These are phyloP conservation scores for Dasyurus viverrinus DNA, from an alignment of 2,113 vertebrate genomes.

Conservation along the genomic window DNA sequence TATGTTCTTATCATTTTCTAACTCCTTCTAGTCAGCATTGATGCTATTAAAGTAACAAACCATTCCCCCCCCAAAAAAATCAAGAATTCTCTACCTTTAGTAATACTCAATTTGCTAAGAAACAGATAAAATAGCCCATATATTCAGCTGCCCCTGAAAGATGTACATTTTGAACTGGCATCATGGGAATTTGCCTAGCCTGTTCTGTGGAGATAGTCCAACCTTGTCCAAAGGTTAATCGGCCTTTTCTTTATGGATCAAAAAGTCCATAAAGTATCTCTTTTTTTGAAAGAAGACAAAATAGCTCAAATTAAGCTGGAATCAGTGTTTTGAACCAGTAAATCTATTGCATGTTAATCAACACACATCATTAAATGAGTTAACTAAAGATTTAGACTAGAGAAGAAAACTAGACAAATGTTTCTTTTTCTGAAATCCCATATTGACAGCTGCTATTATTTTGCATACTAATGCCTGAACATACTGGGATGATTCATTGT, in stretches of 20 bases:
- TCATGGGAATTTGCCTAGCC: slow-evolving; percentile 51
- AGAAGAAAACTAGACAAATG: slow-evolving; percentile 37
- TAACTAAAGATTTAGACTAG: slow-evolving; percentile 19
- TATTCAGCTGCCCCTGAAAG: background rate
- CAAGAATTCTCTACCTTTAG: slow-evolving; percentile 67
- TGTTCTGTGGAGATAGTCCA: slow-evolving; percentile 41
- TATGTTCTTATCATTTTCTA: slow-evolving; percentile 44
- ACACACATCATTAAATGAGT: slow-evolving; percentile 28
- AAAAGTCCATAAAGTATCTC: slow-evolving; percentile 7
- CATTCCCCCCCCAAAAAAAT: slow-evolving; percentile 67
- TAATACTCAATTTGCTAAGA: slow-evolving; percentile 56
- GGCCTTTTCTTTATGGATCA: slow-evolving; percentile 27
- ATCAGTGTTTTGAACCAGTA: slow-evolving; percentile 46
- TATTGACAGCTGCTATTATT: background rate
- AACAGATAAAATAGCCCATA: slow-evolving; percentile 50
- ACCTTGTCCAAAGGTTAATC: slow-evolving; percentile 40
- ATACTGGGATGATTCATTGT: background rate
- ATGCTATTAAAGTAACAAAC: slow-evolving; percentile 66
- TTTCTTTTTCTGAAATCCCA: slow-evolving; percentile 15
- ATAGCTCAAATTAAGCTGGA: slow-evolving; percentile 33
- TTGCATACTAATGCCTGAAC: background rate
- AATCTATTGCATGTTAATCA: slow-evolving; percentile 37
- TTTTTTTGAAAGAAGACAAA: slow-evolving; percentile 38
- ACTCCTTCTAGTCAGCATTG: slow-evolving; percentile 53
- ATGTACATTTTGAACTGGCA: background rate